A percentile compares a stretch with the other conserved stretches of the same genome.
phyloP scores from a whole-genome alignment of 2,888 invertebrate species.

The Drosophila nr. medialis region DNA sequence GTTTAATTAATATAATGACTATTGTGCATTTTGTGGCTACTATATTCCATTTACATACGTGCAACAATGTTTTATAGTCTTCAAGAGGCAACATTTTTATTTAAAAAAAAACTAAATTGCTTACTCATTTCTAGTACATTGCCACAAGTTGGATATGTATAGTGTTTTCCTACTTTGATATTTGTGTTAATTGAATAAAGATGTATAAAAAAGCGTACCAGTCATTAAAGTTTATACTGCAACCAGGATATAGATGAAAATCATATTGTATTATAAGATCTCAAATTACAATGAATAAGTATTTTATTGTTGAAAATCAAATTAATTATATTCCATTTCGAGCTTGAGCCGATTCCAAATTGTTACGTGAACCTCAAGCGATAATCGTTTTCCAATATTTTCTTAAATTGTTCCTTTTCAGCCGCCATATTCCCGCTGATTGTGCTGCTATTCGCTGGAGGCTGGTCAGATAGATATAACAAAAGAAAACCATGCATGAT shows the following conservation, averaged over 20 bases:
- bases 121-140: not conserved
- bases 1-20: slow-evolving; percentile 3
- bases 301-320: not conserved
- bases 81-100: not conserved
- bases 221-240: not conserved
- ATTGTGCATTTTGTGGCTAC: slow-evolving; percentile 3
- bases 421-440: slow-evolving; percentile 84
- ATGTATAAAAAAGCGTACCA: not conserved
- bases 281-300: not conserved
- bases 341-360: not conserved
- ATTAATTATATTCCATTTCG: not conserved
- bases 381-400: not conserved
- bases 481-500: slow-evolving; percentile 84
- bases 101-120: not conserved
- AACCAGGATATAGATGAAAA: not conserved
- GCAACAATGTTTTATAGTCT: not conserved
- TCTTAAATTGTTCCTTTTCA: slow-evolving; percentile 22
- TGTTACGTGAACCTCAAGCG: not conserved
- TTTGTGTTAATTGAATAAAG: not conserved
- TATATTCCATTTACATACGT: not conserved
- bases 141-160: not conserved
- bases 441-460: slow-evolving; percentile 84
- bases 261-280: not conserved
- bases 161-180: not conserved
- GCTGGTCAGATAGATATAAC: slow-evolving; percentile 84